These are phyloP conservation scores for Acrocera orbiculus DNA, from an alignment of 2,888 invertebrate species.

Conservation along the genomic window DNA sequence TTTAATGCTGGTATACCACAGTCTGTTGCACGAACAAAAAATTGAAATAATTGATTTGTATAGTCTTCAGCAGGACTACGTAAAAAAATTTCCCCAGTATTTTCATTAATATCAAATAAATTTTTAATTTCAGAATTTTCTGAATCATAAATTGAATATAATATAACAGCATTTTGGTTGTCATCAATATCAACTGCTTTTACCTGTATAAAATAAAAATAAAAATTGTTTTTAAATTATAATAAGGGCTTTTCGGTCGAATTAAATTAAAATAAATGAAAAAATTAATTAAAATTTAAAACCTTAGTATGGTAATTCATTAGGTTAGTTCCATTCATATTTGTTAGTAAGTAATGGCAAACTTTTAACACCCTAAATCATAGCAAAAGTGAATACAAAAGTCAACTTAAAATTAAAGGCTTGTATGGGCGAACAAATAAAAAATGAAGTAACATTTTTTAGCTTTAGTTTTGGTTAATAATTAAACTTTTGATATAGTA, in stretches of 20 bases:
- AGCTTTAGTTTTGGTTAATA: too few relatives aligned
- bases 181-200: slow-evolving; percentile 66
- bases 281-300: too few relatives aligned
- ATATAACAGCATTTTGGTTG: slow-evolving; percentile 48
- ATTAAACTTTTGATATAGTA: too few relatives aligned
- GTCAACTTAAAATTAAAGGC: too few relatives aligned
- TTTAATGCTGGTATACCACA: slow-evolving; percentile 59
- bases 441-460: too few relatives aligned
- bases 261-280: background rate
- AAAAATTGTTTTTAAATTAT: too few relatives aligned
- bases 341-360: too few relatives aligned
- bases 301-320: too few relatives aligned
- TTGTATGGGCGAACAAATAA: too few relatives aligned
- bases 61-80: slow-evolving; percentile 40
- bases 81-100: slow-evolving; percentile 55
- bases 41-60: slow-evolving; percentile 56
- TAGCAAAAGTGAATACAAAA: too few relatives aligned
- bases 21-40: slow-evolving; percentile 79
- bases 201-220: slow-evolving; percentile 28
- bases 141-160: slow-evolving; percentile 61
- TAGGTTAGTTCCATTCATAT: too few relatives aligned
- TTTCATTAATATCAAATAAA: slow-evolving; percentile 55
- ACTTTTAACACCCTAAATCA: too few relatives aligned
- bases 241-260: background rate
- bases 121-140: slow-evolving; percentile 43